Conservation (phyloP, 2,888 invertebrate species). For the Pherbina coryleti region DNA sequence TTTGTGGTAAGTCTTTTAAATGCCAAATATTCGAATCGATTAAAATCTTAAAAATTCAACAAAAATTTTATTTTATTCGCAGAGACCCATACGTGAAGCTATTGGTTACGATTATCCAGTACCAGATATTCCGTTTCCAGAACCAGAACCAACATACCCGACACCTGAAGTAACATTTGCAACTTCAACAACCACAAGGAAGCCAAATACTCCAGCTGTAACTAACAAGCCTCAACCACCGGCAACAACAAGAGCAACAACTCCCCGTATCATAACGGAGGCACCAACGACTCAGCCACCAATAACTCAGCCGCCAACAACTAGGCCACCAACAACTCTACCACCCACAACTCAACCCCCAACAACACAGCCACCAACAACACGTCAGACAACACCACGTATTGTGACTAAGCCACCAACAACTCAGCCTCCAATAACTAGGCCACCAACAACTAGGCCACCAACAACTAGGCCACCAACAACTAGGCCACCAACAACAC, state of each 20-base stretch:
- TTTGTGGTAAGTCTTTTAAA: constrained; percentile 57
- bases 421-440: constrained; percentile 41
- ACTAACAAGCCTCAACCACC: constrained; percentile 50
- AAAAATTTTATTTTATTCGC: constrained; percentile 20
- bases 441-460: constrained; percentile 36
- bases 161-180: constrained; percentile 49
- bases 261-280: constrained; percentile 32
- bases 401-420: constrained; percentile 25
- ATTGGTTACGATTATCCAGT: constrained; percentile 62
- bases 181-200: constrained; percentile 44
- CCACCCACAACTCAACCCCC: constrained; percentile 42
- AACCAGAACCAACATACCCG: constrained; percentile 42
- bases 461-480: constrained; percentile 28
- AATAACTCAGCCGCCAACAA: constrained; percentile 39
- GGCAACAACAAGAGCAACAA: constrained; percentile 46
- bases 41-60: not conserved
- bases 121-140: constrained; percentile 59
- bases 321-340: constrained; percentile 23
- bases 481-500: constrained; percentile 40
- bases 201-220: constrained; percentile 49
- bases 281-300: constrained; percentile 17
- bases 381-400: constrained; percentile 20
- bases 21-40: not conserved
- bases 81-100: constrained; percentile 61
- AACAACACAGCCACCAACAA: constrained; percentile 44